These are phyloP conservation scores for Macaca mulatta DNA, from an alignment of 2,113 vertebrate genomes.

Conservation along the genomic window DNA sequence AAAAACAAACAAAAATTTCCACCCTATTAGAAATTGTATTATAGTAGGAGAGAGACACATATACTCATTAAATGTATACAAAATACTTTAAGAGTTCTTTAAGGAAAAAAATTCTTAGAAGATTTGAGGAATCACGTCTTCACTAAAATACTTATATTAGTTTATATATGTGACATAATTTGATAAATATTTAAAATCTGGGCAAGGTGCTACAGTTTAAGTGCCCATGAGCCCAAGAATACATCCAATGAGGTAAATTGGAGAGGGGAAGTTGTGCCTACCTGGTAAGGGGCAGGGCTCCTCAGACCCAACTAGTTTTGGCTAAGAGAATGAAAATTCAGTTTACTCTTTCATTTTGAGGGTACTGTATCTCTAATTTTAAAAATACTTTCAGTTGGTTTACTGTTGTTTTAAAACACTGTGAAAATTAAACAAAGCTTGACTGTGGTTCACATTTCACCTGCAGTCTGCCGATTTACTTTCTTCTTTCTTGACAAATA, in stretches of 20 bases:
- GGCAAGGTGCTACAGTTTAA: neutral
- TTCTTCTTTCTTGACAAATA: neutral
- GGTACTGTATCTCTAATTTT: neutral
- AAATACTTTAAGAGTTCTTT: neutral
- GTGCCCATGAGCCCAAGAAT: neutral
- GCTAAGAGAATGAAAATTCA: neutral
- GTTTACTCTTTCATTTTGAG: neutral
- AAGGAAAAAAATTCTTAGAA: neutral
- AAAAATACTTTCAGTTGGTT: neutral
- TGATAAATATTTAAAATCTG: neutral
- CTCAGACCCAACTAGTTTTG: neutral
- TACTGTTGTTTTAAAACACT: neutral
- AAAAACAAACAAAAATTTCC: neutral
- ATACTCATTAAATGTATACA: neutral
- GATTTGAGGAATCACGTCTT: neutral
- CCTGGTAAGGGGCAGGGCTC: neutral
- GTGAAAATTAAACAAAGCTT: neutral
- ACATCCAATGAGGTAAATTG: neutral
- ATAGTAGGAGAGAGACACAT: neutral
- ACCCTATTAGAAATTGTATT: neutral
- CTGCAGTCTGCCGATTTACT: neutral
- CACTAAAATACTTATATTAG: neutral
- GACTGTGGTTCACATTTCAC: neutral
- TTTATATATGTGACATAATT: neutral
- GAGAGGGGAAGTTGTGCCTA: accelerated